phyloP scores from a whole-genome alignment of 2,888 invertebrate genomes.

The Polydrusus pterygomalis region DNA sequence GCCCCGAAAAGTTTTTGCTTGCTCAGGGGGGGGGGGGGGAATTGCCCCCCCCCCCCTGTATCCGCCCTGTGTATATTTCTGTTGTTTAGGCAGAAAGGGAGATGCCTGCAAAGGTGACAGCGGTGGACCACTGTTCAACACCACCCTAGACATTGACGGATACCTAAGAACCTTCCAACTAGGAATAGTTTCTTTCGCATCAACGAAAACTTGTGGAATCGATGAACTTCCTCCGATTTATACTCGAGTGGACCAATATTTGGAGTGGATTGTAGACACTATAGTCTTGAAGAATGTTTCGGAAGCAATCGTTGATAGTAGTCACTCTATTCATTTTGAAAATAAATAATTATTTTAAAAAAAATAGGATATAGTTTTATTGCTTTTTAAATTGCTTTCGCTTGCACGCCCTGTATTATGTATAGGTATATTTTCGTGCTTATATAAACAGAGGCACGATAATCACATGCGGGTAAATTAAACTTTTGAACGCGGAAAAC shows the following conservation, averaged over 20 bases:
- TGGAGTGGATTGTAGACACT: conserved; percentile 79
- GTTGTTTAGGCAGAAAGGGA: conserved; percentile 64
- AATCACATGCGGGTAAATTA: background rate
- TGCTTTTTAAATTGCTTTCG: background rate
- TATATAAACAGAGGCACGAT: background rate
- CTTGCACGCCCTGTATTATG: no score
- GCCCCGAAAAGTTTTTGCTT: no score
- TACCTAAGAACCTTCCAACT: conserved; percentile 75
- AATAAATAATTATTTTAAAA: conserved; percentile 2
- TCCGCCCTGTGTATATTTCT: no score
- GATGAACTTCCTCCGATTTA: conserved; percentile 81
- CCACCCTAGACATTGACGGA: conserved; percentile 58
- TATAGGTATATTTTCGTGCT: no score
- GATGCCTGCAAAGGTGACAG: conserved; percentile 81
- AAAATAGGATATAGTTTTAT: background rate
- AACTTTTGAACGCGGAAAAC: background rate
- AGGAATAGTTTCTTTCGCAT: conserved; percentile 74
- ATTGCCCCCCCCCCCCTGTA: no score
- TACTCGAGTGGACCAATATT: conserved; percentile 77
- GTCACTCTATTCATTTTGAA: conserved; percentile 14
- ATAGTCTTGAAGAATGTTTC: conserved; percentile 60
- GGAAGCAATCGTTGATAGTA: background rate
- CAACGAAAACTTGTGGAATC: conserved; percentile 71
- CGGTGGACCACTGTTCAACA: conserved; percentile 77
- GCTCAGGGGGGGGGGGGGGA: no score